Conservation (phyloP, 2,113 vertebrate species). For the Sapajus apella region DNA sequence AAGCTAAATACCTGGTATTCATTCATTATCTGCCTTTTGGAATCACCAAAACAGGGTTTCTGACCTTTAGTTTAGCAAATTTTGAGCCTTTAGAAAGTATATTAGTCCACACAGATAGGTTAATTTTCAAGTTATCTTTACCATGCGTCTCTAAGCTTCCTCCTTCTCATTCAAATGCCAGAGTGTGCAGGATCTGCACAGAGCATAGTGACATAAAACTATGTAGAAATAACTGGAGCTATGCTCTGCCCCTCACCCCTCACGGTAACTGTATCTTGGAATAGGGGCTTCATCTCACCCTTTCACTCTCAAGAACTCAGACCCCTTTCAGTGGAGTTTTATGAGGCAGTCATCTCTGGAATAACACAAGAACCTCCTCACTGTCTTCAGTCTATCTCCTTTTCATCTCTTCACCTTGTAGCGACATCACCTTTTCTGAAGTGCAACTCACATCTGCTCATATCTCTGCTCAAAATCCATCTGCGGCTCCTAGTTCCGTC, state of each 20-base stretch:
- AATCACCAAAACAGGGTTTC: neutral
- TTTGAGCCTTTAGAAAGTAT: neutral
- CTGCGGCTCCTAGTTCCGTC: neutral
- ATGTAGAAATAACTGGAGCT: fast-evolving
- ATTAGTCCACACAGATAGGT: neutral
- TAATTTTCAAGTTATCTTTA: conserved; percentile 2
- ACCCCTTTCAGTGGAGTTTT: neutral
- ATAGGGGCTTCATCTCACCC: neutral
- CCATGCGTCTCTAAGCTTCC: neutral
- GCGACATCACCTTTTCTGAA: neutral
- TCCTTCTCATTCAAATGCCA: neutral
- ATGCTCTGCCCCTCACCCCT: neutral
- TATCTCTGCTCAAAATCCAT: neutral
- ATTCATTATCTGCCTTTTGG: neutral
- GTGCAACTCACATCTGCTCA: neutral
- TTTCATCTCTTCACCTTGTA: neutral
- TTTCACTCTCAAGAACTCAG: neutral
- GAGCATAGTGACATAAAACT: fast-evolving
- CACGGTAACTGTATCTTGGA: neutral
- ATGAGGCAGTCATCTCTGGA: neutral
- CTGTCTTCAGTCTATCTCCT: neutral
- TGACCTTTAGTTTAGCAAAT: neutral
- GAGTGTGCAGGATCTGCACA: neutral
- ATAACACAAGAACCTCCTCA: fast-evolving
- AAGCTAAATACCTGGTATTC: neutral